Conservation (phyloP, 2,113 vertebrate genomes). For the Panthera tigris region DNA sequence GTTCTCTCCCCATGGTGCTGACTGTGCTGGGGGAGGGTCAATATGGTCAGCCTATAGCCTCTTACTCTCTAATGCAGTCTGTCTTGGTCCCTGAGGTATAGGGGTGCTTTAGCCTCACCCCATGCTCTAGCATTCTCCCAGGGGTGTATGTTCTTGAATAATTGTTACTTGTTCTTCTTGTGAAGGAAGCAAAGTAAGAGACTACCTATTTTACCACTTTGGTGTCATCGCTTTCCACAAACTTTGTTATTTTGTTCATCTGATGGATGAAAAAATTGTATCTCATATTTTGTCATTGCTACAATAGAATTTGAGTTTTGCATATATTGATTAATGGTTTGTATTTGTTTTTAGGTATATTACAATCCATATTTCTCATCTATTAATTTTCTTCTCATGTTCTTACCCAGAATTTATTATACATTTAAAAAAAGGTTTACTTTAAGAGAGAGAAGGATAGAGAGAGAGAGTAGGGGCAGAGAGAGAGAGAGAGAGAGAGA, state of each 20-base stretch:
- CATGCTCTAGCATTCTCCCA: no score
- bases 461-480: no score
- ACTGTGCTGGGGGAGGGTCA: neutral
- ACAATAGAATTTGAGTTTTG: neutral
- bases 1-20: neutral
- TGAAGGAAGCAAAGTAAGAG: neutral
- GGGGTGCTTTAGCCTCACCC: neutral
- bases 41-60: neutral
- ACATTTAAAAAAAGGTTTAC: no score
- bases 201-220: neutral
- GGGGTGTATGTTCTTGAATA: no score
- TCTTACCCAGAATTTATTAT: neutral
- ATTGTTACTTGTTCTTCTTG: neutral
- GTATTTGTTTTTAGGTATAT: neutral
- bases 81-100: neutral
- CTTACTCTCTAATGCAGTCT: neutral
- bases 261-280: neutral
- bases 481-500: no score
- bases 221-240: neutral
- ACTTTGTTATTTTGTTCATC: neutral
- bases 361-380: neutral
- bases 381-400: neutral
- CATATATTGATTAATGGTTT: neutral
- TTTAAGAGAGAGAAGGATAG: no score
- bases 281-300: neutral